A percentile compares a stretch with the other conserved stretches of the same genome.
Evolutionary conservation across 2,797 vertebrate species (phyloP).

Genomic region (Semotilus atromaculatus): DNA sequence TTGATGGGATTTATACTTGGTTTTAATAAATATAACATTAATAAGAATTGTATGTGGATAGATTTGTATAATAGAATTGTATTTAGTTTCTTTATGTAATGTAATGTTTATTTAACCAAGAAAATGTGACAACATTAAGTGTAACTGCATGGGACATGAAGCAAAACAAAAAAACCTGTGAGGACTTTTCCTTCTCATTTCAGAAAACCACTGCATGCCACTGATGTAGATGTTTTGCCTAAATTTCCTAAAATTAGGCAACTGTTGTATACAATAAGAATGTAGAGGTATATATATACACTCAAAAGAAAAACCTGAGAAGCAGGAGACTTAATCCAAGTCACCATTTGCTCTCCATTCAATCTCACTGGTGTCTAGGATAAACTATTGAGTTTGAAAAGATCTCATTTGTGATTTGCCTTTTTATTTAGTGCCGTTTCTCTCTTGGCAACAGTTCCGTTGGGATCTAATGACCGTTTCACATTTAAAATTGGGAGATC

Average conservation of each 20-base stretch:
- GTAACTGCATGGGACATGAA: too few relatives aligned
- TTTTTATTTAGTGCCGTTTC: slow-evolving; percentile 1
- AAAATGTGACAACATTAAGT: too few relatives aligned
- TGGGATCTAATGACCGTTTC: slow-evolving; percentile 7
- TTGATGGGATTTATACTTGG: too few relatives aligned
- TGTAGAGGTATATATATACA: neutral
- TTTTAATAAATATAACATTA: too few relatives aligned
- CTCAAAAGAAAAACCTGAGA: neutral
- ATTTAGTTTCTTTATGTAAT: too few relatives aligned
- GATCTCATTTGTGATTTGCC: slow-evolving; percentile 22
- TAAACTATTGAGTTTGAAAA: slow-evolving; percentile 22
- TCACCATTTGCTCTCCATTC: neutral
- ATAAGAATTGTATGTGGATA: too few relatives aligned
- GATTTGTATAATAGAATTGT: too few relatives aligned
- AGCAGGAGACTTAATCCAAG: neutral
- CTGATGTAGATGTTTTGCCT: neutral
- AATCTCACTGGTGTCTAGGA: neutral
- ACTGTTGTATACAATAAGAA: neutral
- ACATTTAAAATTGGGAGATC: slow-evolving; percentile 26
- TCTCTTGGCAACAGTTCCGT: neutral
- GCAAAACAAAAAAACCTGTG: too few relatives aligned
- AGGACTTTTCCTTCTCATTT: too few relatives aligned
- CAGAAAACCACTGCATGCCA: too few relatives aligned
- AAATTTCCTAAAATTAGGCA: neutral
- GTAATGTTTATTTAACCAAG: too few relatives aligned